Base-by-base conservation (phyloP, 2,113 vertebrate species). In the Stegostoma tigrinum region DNA sequence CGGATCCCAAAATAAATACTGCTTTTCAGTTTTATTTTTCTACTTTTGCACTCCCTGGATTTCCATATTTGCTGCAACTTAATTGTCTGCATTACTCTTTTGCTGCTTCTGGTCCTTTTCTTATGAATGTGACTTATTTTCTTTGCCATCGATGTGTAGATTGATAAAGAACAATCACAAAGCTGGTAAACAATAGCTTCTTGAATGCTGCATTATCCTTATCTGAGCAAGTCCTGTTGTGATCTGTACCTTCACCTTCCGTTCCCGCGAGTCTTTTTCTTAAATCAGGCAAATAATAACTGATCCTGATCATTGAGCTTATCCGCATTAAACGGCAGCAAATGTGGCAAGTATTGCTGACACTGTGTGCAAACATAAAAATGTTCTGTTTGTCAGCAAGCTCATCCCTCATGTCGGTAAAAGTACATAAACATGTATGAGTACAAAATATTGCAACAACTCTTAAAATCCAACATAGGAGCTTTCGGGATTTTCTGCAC, bases 301-400 rank as follows among this genome's bases (percentile, higher is more conserved):
- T 94, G 90, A 67, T 34, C 90, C n/a, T 94, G 90, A 67, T 34
- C 90, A 42, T 67, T 94, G 90, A 94, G 64, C 90, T 94, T 21
- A 67, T 94, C 14, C 90, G 42, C 64, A 42, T 8, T 34, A 94
- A 67, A 67, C 24, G 42, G 64, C 90, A 94, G 61, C 17, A 90
- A 83, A 90, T 3, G 27, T 90, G 52, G 87, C 48, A 90, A 64
- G 87, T 64, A 38, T 64, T 67, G 14, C 23, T 94, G 90, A 67
- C 90, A 94, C 61, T 94, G 61, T 7, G 30, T 24, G 90, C 61
- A 90, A 8, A 94, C 90, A 94, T 66, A 90, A 94, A 94, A 66
- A 66, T 38, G 61, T 94, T 67, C 90, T 94, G 66, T 94, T 64
- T 94, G 61, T 67, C 90, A 94, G 90, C 90, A 94, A 64, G 21